Conservation (phyloP, 2,888 invertebrate genomes). For the Salticus scenicus region DNA sequence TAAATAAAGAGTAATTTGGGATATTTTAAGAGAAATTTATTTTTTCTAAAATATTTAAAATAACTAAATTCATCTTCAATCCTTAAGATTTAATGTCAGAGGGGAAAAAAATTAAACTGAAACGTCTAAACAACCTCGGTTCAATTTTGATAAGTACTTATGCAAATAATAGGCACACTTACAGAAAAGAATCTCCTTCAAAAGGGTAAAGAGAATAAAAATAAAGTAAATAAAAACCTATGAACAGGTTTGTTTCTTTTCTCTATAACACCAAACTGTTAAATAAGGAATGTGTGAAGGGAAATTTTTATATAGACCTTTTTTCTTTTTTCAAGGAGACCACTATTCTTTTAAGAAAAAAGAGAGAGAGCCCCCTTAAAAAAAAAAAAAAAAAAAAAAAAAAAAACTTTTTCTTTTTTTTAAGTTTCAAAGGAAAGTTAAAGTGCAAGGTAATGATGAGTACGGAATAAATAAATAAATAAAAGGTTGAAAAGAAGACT, state of each 20-base stretch:
- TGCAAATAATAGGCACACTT: constrained; percentile 35
- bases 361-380: constrained; percentile 25
- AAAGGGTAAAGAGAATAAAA: constrained; percentile 6
- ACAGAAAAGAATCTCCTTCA: neutral
- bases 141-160: constrained; percentile 52
- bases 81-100: too few relatives aligned
- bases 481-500: constrained; percentile 14
- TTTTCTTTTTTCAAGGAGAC: neutral
- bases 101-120: neutral
- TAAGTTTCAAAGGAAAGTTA: constrained; percentile 60
- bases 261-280: constrained; percentile 15
- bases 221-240: constrained; percentile 2
- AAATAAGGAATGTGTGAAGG: neutral
- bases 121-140: neutral
- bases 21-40: too few relatives aligned
- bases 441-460: constrained; percentile 63
- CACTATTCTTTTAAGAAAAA: constrained; percentile 27
- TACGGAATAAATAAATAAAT: constrained; percentile 33
- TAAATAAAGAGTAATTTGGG: too few relatives aligned
- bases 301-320: neutral
- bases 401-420: constrained; percentile 15
- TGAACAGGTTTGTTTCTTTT: neutral
- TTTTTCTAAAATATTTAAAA: too few relatives aligned
- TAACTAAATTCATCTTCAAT: too few relatives aligned
- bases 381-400: constrained; percentile 1